Base-by-base conservation (phyloP, 1,140 invertebrate species). In the Lucilia sericata region DNA sequence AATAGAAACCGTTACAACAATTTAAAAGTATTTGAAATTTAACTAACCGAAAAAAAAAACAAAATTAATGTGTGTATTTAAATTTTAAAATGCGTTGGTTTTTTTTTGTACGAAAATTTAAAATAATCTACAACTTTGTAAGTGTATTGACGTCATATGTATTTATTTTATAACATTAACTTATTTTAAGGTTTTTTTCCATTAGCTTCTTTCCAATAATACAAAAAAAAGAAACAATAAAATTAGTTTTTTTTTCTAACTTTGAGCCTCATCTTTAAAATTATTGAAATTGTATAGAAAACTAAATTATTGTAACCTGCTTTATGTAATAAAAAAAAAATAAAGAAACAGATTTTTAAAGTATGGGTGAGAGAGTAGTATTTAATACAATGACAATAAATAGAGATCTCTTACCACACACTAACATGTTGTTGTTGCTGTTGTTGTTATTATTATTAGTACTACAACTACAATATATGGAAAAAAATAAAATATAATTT, bases 321-420 rank as follows among this genome's bases (percentile, higher is more conserved):
- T 70, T 70, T 70, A 21, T 70, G 65, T 70, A 70, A 70, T 21
- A 70, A 70, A 70, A 70, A 70, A 70, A 70, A 19, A 70, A 8
- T 21, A 5, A 5, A 30, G 25, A 30, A 30, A 30, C 25, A 30
- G n/a, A 25, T 21, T 70, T 21, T 70, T 19, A n/a, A 60, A 14
- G 55, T n/a, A n/a, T 60, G 55, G 14, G 55, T n/a, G 55, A 60
- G 55, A 60, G 25, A 30, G 25, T 30, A 30, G 55, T 60, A 17
- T 17, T 42, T 42, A 42, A 42, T 42, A 42, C 42, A 60, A 7
- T 7, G 55, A 60, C 14, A 25, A 21, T 21, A 70, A 19, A 70
- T 55, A 21, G 19, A 70, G 19, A 70, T 70, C 65, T 70, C 65
- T 70, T 55, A 55, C 51, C 51, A 55, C 65, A 70, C 21, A 70